Evolutionary conservation across 2,797 vertebrate species (phyloP), one percentile per base, ranked within the genome.

Genomic region (Ceyx erithaca): DNA sequence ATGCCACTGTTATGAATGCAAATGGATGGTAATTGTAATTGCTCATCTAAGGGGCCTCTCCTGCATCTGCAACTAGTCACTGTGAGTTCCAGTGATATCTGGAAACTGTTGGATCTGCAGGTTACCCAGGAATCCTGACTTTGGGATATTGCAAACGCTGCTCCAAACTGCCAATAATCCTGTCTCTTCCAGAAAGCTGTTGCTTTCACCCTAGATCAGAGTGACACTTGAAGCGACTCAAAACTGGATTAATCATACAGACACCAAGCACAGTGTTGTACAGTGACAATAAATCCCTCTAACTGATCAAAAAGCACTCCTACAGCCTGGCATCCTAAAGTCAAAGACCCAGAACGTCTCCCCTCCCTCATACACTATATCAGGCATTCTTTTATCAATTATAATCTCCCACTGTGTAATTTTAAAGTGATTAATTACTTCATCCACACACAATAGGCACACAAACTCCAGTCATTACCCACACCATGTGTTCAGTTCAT

Each of bases 351-450:
- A 80, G 54, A 26, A 58, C 25, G 7, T 45, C 61, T 69, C 28
- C 3, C 7, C 52, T 84, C 18, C 40, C 14, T 76, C 52, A 49
- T 49, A 69, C 4, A 33, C 4, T 54, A 19, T 48, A 63, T 12
- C 30, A 61, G 26, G 12, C 35, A 67, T n/a, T 73, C 16, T 72
- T 48, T 21, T 4, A 83, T 73, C 52, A 79, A 79, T 66, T 76
- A 85, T 35, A 70, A 37, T 23, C 19, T 77, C 64, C 35, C 13
- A 73, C 40, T 63, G n/a, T 73, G 21, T 64, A 75, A 80, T 87
- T 73, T 89, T 54, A 28, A 86, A 82, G 28, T 85, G 68, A 95
- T 94, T 94, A 92, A 94, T 94, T 87, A 82, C 71, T 94, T 86
- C 57, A 80, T 61, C 41, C 45, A 28, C 64, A 58, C 19, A 51